Conservation (phyloP, 2,797 vertebrate species). For the Sus cebifrons region DNA sequence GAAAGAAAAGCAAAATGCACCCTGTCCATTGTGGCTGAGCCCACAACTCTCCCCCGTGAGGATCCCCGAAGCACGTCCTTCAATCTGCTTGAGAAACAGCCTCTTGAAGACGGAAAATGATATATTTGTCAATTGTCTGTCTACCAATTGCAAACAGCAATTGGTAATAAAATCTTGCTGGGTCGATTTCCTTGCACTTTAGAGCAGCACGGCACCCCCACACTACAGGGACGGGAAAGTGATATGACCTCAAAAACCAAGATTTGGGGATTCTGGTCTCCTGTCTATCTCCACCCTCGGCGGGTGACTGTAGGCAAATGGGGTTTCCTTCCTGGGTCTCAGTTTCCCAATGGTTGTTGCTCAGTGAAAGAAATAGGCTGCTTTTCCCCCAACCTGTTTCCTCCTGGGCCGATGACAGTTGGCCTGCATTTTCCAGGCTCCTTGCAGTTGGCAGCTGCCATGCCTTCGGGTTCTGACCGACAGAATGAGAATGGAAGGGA, state of each 20-base stretch:
- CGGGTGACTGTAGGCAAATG: neutral
- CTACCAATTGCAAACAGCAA: neutral
- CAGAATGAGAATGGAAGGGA: neutral
- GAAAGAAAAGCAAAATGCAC: too few relatives aligned
- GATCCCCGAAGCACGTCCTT: fast-evolving
- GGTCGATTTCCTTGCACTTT: neutral
- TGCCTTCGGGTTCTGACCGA: neutral
- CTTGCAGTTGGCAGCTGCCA: neutral
- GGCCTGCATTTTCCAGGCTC: neutral
- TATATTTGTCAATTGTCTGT: neutral
- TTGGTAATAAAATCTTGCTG: neutral
- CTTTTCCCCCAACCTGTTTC: neutral
- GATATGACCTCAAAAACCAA: neutral
- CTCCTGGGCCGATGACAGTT: neutral
- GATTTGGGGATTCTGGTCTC: neutral
- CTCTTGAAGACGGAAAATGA: neutral
- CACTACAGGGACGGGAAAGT: neutral
- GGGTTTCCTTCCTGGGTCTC: neutral
- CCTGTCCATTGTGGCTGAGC: fast-evolving
- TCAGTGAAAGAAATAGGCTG: neutral
- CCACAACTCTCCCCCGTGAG: neutral
- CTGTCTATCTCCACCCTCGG: neutral
- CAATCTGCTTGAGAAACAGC: neutral
- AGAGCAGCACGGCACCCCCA: neutral
- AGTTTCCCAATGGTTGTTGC: neutral